Conservation (phyloP, 2,113 vertebrate species). For the Cochlearius cochlearius region DNA sequence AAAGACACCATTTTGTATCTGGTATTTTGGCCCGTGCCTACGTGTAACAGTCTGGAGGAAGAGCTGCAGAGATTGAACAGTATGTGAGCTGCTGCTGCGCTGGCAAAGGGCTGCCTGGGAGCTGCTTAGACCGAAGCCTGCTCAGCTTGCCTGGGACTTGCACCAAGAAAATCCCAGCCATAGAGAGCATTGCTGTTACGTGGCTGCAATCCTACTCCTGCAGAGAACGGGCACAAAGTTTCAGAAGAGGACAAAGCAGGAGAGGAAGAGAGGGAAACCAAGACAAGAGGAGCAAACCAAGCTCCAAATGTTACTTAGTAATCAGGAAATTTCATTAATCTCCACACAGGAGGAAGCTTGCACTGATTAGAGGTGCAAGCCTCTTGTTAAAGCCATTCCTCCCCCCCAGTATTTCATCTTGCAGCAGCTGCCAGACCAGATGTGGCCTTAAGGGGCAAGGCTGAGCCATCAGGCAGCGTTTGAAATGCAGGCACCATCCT, state of each 20-base stretch:
- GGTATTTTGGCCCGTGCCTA: background rate
- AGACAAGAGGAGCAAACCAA: background rate
- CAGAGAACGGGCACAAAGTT: background rate
- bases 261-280: background rate
- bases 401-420: background rate
- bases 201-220: background rate
- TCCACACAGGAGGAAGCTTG: background rate
- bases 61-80: background rate
- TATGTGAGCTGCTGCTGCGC: background rate
- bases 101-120: background rate
- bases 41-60: background rate
- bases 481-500: conserved; percentile 8
- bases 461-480: background rate
- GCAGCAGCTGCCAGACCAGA: conserved; percentile 16
- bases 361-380: conserved; percentile 1
- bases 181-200: background rate
- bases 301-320: background rate
- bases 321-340: conserved; percentile 8
- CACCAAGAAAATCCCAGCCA: background rate
- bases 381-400: background rate
- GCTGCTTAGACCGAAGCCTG: background rate
- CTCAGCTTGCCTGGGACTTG: background rate
- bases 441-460: background rate
- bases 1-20: background rate
- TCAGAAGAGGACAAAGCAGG: background rate